Evolutionary conservation across 2,113 vertebrate species (phyloP).

Genomic region (Plectropomus leopardus): DNA sequence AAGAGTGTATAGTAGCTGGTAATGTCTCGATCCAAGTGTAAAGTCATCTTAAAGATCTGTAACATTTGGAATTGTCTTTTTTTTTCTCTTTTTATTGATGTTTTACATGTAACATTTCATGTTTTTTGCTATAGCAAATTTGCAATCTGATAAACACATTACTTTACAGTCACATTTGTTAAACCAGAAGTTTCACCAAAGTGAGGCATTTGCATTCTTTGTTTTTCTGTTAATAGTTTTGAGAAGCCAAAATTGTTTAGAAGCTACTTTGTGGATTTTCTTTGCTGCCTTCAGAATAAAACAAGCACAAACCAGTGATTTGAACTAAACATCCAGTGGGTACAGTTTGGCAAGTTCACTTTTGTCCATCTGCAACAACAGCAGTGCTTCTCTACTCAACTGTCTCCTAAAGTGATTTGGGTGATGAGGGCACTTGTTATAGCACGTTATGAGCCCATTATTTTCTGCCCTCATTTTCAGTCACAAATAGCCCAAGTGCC

Average conservation of each 20-base stretch:
- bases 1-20: background rate
- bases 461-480: conserved; percentile 58
- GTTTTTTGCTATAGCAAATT: background rate
- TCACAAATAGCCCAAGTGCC: conserved; percentile 42
- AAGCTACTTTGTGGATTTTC: background rate
- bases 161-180: background rate
- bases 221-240: background rate
- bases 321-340: background rate
- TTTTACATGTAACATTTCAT: background rate
- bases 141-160: background rate
- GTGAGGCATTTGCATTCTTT: conserved; percentile 15
- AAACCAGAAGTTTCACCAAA: background rate
- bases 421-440: conserved; percentile 18
- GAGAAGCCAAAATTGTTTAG: background rate
- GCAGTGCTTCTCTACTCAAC: background rate
- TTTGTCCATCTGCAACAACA: conserved; percentile 14
- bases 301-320: background rate
- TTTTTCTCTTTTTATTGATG: background rate
- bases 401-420: conserved; percentile 37
- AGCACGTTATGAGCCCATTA: conserved; percentile 32
- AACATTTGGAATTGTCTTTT: background rate
- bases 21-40: background rate
- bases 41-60: background rate
- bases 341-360: conserved; percentile 5
- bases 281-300: conserved; percentile 5